Evolutionary conservation across 2,797 vertebrate species (phyloP), one percentile per base, ranked within the genome.

Genomic region (Nannoperca australis): DNA sequence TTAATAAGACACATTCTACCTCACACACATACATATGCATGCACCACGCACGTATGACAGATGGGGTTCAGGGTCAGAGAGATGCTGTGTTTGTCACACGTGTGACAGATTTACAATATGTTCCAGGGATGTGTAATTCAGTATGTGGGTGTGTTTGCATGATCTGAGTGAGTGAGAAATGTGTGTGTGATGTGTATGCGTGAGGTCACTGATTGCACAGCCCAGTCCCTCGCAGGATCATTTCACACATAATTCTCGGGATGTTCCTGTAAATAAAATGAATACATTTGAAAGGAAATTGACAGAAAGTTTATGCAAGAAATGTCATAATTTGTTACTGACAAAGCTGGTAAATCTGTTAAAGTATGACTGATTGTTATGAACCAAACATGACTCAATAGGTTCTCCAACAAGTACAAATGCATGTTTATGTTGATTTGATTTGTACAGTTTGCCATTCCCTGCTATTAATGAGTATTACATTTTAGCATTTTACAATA

Each of bases 91-190:
- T 86, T 91, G 84, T 89, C 83, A 88, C 70, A 63, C 20, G 0
- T 76, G 64, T 86, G 86, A 88, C 85, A 84, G 78, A 88, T 92
- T 91, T 87, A 88, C 90, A 88, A 65, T 88, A 81, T 90, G 89
- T 84, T 88, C 73, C 61, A 42, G 64, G 59, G 74, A 69, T 81
- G 70, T 75, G 76, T 84, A 79, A 83, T 72, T 81, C 75, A 71
- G 58, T 30, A 5, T 78, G 79, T 84, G 63, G 74, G 69, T 78
- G 82, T 88, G 70, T 87, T 82, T 84, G 80, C 56, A 83, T 50
- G 56, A 77, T 67, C 14, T 68, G 32, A 38, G 14, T 49, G 74
- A 63, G 71, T 67, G 70, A 71, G 73, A 81, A 63, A 66, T 78
- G 9, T 78, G 67, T 64, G 65, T 70, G 59, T 63, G 73, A 70